Base-by-base conservation (phyloP, 2,888 invertebrate species). In the Pandemis cinnamomeana region DNA sequence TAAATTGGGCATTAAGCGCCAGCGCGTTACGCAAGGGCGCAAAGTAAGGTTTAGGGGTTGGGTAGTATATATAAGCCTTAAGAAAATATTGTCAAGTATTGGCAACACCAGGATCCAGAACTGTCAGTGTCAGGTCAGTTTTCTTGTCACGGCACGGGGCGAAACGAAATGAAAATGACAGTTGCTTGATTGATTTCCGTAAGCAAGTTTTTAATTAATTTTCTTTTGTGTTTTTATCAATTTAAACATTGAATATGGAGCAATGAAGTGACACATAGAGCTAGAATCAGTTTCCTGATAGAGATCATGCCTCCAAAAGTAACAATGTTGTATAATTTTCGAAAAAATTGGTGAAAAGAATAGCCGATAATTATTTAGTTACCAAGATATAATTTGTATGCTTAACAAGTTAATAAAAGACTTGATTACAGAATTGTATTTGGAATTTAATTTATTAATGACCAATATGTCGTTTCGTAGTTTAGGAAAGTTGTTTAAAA, bases 401-500 rank as follows among this genome's bases (percentile, higher is more conserved):
- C 20, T 8, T 15, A 7, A 51, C 1, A 51, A 51, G n/a, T 51
- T n/a, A 0, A 51, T 51, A 2, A 7, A 51, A 15, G 8, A 4
- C 15, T 1, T 15, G 7, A 20, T 55, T 55, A 20, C 13, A 7
- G 13, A 4, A 11, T 27, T 58, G 8, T 55, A 15, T 27, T 58
- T 58, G 11, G 10, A 58, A 27, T 58, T 58, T 58, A 4, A 11
- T 27, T 27, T 48, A 5, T 63, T n/a, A 5, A 20, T 44, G 42
- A 36, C 20, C 15, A 66, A 69, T 53, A 76, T 76, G 76, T 76
- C 75, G 27, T 71, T 76, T 69, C 71, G 76, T 15, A 66, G 60
- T 48, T 67, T 76, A 66, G 69, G 75, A n/a, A 76, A 75, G 75
- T 60, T 75, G 44, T 76, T 76, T 70, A 75, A 67, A 75, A 61